These are phyloP conservation scores for Emberiza fucata DNA, from an alignment of 2,113 vertebrate species.

Conservation along the genomic window DNA sequence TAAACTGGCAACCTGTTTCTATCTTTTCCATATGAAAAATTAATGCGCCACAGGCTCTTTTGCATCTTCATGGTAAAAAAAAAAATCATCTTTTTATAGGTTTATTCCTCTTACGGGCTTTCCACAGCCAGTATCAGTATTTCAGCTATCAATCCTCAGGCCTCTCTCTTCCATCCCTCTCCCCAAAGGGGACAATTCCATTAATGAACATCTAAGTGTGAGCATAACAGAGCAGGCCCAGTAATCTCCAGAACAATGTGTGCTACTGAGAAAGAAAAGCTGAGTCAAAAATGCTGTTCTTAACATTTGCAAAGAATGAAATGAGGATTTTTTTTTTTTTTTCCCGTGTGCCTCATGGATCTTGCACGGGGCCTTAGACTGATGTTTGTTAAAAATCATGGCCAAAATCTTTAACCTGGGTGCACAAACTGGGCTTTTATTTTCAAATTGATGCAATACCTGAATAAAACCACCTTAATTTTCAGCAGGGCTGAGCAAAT, in stretches of 20 bases:
- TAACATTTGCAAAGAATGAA: not conserved
- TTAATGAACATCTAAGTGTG: constrained; percentile 11
- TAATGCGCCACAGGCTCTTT: constrained; percentile 13
- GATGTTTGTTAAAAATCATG: not conserved
- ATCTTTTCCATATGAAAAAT: constrained; percentile 46
- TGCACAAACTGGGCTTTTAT: not conserved
- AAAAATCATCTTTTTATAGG: not conserved
- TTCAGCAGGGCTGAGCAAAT: not conserved
- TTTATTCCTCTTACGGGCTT: not conserved
- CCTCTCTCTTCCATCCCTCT: not conserved
- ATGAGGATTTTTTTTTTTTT: not conserved
- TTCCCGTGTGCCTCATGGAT: not conserved
- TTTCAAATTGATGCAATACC: not conserved
- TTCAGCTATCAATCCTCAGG: not conserved
- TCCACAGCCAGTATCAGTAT: constrained; percentile 21
- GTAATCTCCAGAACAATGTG: not conserved
- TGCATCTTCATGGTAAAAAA: constrained; percentile 36
- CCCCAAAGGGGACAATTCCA: not conserved
- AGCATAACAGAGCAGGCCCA: not conserved
- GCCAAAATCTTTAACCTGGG: not conserved
- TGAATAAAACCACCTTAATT: not conserved
- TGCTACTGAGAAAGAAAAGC: constrained; percentile 4
- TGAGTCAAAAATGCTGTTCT: not conserved
- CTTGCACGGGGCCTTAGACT: not conserved
- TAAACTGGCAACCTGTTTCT: constrained; percentile 61